Base-by-base conservation (phyloP, 2,113 vertebrate genomes). In the Nematolebias whitei region DNA sequence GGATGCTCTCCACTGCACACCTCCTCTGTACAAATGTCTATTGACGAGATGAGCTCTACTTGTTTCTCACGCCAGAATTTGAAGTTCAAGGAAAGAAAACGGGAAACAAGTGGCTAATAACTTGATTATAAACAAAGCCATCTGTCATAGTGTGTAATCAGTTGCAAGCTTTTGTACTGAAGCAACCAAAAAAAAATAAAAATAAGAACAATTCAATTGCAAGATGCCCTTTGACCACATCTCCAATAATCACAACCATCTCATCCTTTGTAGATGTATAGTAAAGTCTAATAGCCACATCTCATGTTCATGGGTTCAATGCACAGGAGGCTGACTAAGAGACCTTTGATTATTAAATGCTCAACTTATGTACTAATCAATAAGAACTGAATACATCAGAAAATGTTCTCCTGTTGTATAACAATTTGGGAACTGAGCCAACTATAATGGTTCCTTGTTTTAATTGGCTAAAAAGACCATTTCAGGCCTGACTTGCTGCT, bases 271-370 rank as follows among this genome's bases (percentile, higher is more conserved):
- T 41, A n/a, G n/a, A n/a, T n/a, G n/a, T n/a, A 84, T 77, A 77
- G 56, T 52, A 55, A n/a, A 22, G 35, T 61, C 68, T 74, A 71
- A 82, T 71, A 44, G 66, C 38, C 53, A 52, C 18, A 3, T 80
- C 66, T 64, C 57, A 68, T 74, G 43, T 78, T 75, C 73, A 76
- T 55, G 67, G 64, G 8, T 71, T 56, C 74, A 78, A 88, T 72
- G 66, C 45, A 54, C 62, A 45, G 20, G 68, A 68, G 74, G 64
- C 66, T 49, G 75, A 84, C 78, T 24, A 24, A 13, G 23, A 32
- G 64, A 70, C 65, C 71, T 79, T 57, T 78, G 79, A 76, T 70
- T 76, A 12, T 9, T 11, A 63, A 71, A 74, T 74, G 79, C 38
- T 80, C 20, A 22, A 64, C 62, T 69, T 76, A 79, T 13, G 13